These are phyloP conservation scores for Popillia japonica DNA, from an alignment of 1,140 invertebrate species.

Conservation along the genomic window DNA sequence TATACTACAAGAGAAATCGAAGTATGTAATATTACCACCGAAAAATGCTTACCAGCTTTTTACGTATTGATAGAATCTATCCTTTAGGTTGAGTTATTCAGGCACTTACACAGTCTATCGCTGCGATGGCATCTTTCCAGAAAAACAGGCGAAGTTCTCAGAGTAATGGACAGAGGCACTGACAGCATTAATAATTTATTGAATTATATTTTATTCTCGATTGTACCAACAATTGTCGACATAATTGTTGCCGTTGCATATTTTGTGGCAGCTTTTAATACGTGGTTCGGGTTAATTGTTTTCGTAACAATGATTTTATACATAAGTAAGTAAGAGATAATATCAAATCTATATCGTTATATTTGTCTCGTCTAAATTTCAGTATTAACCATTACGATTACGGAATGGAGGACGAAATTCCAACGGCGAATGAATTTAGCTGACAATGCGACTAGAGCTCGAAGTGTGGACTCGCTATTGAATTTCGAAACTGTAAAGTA, in stretches of 20 bases:
- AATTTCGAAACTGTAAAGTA: constrained; percentile 99
- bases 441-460: constrained; percentile 90
- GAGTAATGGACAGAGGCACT: constrained; percentile 95
- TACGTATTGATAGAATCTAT: constrained; percentile 1
- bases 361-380: too few relatives aligned
- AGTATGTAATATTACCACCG: constrained; percentile 60
- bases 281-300: constrained; percentile 94
- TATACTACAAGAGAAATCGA: constrained; percentile 93
- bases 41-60: background rate
- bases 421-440: constrained; percentile 91
- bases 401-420: constrained; percentile 96
- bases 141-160: constrained; percentile 94
- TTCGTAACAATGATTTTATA: constrained; percentile 92
- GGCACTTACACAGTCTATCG: constrained; percentile 86
- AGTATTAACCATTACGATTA: constrained; percentile 87
- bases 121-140: constrained; percentile 89
- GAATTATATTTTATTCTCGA: constrained; percentile 87
- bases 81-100: constrained; percentile 76
- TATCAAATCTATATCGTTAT: too few relatives aligned
- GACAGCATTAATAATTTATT: constrained; percentile 93
- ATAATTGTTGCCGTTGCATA: constrained; percentile 92
- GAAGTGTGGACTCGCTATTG: constrained; percentile 93
- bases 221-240: constrained; percentile 91
- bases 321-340: constrained; percentile 82
- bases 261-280: constrained; percentile 87